Evolutionary conservation across 2,888 invertebrate genomes (phyloP), one percentile per base, ranked within the genome.

Genomic region (Timema podura): DNA sequence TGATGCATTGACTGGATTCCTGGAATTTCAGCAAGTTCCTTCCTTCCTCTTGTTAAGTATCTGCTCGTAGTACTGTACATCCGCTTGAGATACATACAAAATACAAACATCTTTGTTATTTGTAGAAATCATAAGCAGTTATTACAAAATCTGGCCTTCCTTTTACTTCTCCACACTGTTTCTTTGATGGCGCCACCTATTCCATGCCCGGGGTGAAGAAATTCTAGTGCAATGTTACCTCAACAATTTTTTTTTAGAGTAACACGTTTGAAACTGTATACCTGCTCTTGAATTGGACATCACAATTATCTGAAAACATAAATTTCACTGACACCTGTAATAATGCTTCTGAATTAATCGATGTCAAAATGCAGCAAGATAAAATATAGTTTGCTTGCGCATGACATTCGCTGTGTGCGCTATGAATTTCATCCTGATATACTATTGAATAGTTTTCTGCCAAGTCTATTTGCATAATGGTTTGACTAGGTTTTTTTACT

Each of bases 291-390:
- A 57, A 57, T 30, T 57, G n/a, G 30, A 15, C 57, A 13, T 13
- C 57, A 57, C 57, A 57, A 8, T 57, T 10, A n/a, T 57, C 57
- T 16, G n/a, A 57, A 57, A 57, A 57, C 30, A 57, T 30, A 57
- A 57, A 57, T 57, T 30, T 30, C 30, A 30, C 30, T 30, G 30
- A 2, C 30, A 30, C 30, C 30, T 30, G 30, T 1, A 30, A 30
- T 30, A 30, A 30, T 30, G 30, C 30, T 30, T 30, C 3, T 30
- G 30, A 30, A 30, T 30, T 30, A 1, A 30, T 30, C 30, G 30
- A 30, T 30, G 30, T 30, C 30, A 30, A 30, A 30, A 30, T 30
- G 30, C 30, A 30, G 30, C 30, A 3, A 30, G 30, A n/a, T 30
- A 30, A 30, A 30, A 30, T n/a, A 30, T 30, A 30, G 30, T 30